Evolutionary conservation across 2,888 invertebrate species (phyloP), one percentile per base, ranked within the genome.

Genomic region (Girardia tigrina): DNA sequence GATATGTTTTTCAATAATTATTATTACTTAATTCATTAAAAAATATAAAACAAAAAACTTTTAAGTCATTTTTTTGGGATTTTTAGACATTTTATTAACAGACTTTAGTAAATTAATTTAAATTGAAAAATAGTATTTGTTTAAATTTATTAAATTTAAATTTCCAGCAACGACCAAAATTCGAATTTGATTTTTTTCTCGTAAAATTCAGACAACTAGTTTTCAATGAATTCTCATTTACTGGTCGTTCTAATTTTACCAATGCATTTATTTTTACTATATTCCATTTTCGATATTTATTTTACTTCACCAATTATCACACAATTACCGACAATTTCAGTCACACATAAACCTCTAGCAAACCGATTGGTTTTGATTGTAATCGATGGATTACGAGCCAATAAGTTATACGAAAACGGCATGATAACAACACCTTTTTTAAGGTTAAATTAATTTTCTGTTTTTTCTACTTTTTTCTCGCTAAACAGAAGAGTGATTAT

Each of bases 361-460:
- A 88, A 89, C 80, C 86, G 97, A 76, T 84, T 95, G 6, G 90
- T 94, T 16, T 86, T 98, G 0, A 89, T 95, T 81, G 89, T 94
- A 2, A 90, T 91, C 8, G 97, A 97, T 87, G 97, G 97, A 0
- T 85, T 98, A 76, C 87, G 97, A 79, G 91, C 91, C 28, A 90
- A 91, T 81, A 90, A 90, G 0, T 90, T 91, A 82, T 88, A 89
- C 80, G n/a, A 27, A 8, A 72, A 27, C n/a, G 6, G n/a, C 6
- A 73, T 72, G 42, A 16, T 27, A 4, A 73, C 1, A 70, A 74
- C 29, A 20, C 28, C 70, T 6, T 75, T 73, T 29, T 23, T 28
- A 74, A 12, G 23, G 56, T 56, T n/a, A 56, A 16, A 20, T 56
- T 56, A 16, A 8, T 36, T 36, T 36, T 36, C 16, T 4, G 26